phyloP scores from a whole-genome alignment of 1,140 invertebrate genomes.

The Drosophila malerkotliana region DNA sequence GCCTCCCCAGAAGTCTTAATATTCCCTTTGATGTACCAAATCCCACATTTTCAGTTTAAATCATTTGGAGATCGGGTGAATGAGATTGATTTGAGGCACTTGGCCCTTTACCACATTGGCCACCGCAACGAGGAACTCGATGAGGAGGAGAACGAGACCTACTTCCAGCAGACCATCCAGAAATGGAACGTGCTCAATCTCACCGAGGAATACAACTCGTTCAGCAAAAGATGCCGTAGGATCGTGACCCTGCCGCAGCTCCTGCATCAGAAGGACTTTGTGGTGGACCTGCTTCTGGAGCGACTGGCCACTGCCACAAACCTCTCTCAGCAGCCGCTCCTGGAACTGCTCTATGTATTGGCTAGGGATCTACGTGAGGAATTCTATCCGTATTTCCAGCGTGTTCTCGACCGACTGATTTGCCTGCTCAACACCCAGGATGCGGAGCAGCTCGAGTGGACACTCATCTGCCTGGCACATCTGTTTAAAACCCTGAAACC shows the following conservation, averaged over 20 bases:
- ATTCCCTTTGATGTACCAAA: background rate
- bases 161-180: constrained; percentile 91
- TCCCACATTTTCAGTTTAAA: constrained; percentile 88
- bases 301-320: constrained; percentile 89
- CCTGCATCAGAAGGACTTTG: constrained; percentile 90
- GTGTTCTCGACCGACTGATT: constrained; percentile 88
- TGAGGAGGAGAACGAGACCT: constrained; percentile 87
- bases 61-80: constrained; percentile 93
- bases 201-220: constrained; percentile 91
- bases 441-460: constrained; percentile 92
- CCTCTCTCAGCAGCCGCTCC: constrained; percentile 90
- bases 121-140: constrained; percentile 88
- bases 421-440: constrained; percentile 91
- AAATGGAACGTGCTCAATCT: constrained; percentile 95
- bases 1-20: constrained; percentile 25
- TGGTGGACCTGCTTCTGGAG: constrained; percentile 89
- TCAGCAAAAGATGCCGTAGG: constrained; percentile 89
- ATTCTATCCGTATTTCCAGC: constrained; percentile 92
- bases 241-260: constrained; percentile 92
- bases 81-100: constrained; percentile 92
- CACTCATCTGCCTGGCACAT: constrained; percentile 93
- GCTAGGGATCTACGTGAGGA: constrained; percentile 93
- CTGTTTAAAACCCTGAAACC: constrained; percentile 95
- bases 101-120: constrained; percentile 87
- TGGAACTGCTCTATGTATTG: constrained; percentile 94